Evolutionary conservation across 2,888 invertebrate species (phyloP), one percentile per base, ranked within the genome.

Genomic region (Beris chalybata): DNA sequence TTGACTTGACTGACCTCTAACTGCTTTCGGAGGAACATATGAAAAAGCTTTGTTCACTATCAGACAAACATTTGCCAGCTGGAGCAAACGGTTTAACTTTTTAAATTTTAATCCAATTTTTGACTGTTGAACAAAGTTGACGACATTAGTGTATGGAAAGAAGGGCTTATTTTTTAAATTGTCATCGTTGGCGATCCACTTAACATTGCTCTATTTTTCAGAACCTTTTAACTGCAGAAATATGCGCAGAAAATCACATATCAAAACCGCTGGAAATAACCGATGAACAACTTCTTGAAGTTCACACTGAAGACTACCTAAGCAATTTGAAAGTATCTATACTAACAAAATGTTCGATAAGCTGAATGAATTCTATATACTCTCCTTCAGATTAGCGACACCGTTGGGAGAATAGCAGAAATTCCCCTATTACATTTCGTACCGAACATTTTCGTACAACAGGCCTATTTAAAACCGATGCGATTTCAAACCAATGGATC

Each of bases 401-500:
- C 84, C 74, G 90, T 92, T 44, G 91, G 91, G 0, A 79, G 83
- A 67, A 90, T 91, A 71, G 87, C 91, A 11, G 92, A 92, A 80
- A 84, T 92, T 4, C 86, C 89, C 32, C 82, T 87, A 6, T 79
- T 92, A 31, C 85, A 88, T 22, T 79, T 87, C 65, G 80, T 92
- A 70, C 92, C 93, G 61, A 91, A 91, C 76, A 83, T 83, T 69
- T 76, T 91, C 57, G 85, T 92, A 15, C 90, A 92, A 77, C 81
- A 82, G 72, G 85, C 86, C 64, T 89, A 91, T 73, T 81, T 93
- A 70, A 84, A 82, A 69, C 90, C 90, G 45, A 89, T 92, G 86
- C 86, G 89, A 73, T 84, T 83, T 72, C 89, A 90, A 79, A 90
- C 90, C 0, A 91, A 91, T 2, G 93, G 92, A 0, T 88, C 90